Conservation (phyloP, 2,113 vertebrate genomes). For the Lophura nycthemera region DNA sequence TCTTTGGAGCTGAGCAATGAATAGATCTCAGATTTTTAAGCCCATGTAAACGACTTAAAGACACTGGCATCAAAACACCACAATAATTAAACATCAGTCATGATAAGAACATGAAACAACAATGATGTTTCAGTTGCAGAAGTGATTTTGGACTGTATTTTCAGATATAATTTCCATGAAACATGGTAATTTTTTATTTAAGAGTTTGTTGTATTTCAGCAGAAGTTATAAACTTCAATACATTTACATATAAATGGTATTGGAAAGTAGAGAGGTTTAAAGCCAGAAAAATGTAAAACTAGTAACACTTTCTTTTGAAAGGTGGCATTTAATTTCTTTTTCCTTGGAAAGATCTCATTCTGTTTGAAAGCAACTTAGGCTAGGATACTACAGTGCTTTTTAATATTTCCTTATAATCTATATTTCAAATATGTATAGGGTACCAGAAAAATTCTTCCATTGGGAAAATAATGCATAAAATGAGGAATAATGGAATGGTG, state of each 20-base stretch:
- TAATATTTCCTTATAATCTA: not conserved
- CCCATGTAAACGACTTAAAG: not conserved
- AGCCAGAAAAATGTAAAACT: not conserved
- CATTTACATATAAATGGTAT: not conserved
- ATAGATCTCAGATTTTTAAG: not conserved
- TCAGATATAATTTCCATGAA: not conserved
- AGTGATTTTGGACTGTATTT: not conserved
- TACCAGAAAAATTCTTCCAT: not conserved
- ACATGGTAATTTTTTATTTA: not conserved
- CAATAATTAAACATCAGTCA: not conserved
- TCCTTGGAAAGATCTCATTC: not conserved
- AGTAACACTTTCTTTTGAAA: not conserved
- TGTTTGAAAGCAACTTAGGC: not conserved
- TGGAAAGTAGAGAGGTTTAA: not conserved
- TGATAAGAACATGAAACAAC: not conserved
- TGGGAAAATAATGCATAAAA: not conserved
- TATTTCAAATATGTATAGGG: not conserved
- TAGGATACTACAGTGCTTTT: not conserved
- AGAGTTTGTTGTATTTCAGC: not conserved
- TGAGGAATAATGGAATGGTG: not conserved
- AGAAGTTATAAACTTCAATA: not conserved
- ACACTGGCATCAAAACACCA: not conserved
- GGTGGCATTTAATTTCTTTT: not conserved
- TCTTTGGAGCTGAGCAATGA: not conserved
- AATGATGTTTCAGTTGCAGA: not conserved